Percentiles rank a stretch among this genome's conserved stretches.
Evolutionary conservation across 2,113 vertebrate species (phyloP).

Genomic region (Pituophis catenifer): DNA sequence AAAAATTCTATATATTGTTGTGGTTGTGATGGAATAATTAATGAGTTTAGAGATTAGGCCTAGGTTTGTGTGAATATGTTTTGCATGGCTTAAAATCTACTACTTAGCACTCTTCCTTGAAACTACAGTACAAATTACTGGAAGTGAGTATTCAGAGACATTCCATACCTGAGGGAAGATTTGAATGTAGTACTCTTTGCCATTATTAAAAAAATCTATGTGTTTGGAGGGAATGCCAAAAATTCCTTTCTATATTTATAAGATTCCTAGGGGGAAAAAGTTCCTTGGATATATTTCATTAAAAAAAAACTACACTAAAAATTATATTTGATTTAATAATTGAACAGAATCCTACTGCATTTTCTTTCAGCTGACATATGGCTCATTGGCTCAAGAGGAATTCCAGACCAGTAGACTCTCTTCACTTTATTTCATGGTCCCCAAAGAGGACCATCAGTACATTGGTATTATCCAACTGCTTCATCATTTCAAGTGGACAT

Average conservation of each 20-base stretch:
- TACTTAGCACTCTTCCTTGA: too few relatives aligned
- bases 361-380: not conserved
- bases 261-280: not conserved
- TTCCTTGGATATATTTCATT: not conserved
- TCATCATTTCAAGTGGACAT: too few relatives aligned
- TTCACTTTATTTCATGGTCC: not conserved
- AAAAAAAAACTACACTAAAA: not conserved
- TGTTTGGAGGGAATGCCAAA: not conserved
- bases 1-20: not conserved
- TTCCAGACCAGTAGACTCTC: not conserved
- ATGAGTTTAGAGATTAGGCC: not conserved
- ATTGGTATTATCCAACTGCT: not conserved
- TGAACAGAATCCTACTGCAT: not conserved
- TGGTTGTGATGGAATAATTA: not conserved
- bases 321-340: not conserved
- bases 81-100: too few relatives aligned
- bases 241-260: not conserved
- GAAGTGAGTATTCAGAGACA: too few relatives aligned
- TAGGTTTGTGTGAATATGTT: not conserved
- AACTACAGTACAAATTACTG: too few relatives aligned
- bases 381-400: not conserved
- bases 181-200: too few relatives aligned
- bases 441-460: not conserved
- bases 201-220: too few relatives aligned
- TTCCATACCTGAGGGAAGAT: too few relatives aligned